phyloP scores from a whole-genome alignment of 1,140 invertebrate species.

The Stegodyphus dumicola region DNA sequence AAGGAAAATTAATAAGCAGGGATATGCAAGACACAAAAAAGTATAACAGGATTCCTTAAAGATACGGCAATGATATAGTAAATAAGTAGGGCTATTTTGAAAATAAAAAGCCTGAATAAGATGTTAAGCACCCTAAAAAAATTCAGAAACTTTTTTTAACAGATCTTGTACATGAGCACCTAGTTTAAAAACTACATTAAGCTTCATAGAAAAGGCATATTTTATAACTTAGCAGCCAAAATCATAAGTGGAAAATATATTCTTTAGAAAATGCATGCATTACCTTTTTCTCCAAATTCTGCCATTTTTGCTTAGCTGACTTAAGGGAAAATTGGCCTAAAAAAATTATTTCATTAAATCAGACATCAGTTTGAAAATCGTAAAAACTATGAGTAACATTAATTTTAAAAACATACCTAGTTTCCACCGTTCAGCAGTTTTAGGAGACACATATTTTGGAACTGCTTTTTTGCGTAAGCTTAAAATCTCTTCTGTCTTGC shows the following conservation, averaged over 20 bases:
- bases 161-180: no score
- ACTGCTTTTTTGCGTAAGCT: conserved; percentile 77
- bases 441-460: conserved; percentile 75
- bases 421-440: conserved; percentile 74
- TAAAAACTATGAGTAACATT: conserved; percentile 59
- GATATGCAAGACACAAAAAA: no score
- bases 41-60: no score
- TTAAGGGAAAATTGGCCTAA: conserved; percentile 72
- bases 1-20: no score
- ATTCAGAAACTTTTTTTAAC: no score
- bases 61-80: no score
- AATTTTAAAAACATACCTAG: conserved; percentile 31
- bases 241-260: neutral
- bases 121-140: no score
- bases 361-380: conserved; percentile 32
- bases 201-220: no score
- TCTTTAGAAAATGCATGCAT: neutral
- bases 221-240: neutral
- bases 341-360: conserved; percentile 3
- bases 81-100: no score
- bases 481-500: conserved; percentile 95
- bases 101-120: no score
- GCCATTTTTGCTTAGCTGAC: conserved; percentile 80
- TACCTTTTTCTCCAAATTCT: conserved; percentile 69
- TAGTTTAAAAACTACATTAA: no score